A percentile compares a stretch with the other conserved stretches of the same genome.
Conservation (phyloP, 2,113 vertebrate genomes). For the Excalfactoria chinensis region DNA sequence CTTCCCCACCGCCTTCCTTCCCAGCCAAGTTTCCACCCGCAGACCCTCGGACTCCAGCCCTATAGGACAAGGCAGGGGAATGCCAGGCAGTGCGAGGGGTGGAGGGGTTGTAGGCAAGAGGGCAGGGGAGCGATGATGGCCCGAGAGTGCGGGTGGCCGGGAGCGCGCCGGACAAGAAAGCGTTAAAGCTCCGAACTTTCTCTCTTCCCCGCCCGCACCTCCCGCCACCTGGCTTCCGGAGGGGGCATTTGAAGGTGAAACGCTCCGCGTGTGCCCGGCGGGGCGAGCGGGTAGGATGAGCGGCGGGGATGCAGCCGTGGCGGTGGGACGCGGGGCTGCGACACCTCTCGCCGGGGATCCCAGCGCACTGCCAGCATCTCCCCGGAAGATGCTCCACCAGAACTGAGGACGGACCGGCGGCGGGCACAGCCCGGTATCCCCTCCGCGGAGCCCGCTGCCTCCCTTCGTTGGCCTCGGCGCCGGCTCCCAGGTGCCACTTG, state of each 20-base stretch:
- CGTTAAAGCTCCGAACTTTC: slow-evolving; percentile 28
- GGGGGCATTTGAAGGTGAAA: slow-evolving; percentile 69
- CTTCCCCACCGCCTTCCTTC: not conserved
- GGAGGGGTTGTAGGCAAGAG: not conserved
- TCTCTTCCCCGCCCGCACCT: not conserved
- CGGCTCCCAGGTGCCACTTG: not conserved
- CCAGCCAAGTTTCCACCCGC: not conserved
- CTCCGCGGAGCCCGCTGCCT: not conserved
- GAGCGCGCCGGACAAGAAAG: not conserved
- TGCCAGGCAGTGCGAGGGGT: not conserved
- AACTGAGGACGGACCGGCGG: not conserved
- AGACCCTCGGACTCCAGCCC: not conserved
- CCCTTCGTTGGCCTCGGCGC: not conserved
- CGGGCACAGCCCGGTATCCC: not conserved
- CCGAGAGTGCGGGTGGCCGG: not conserved
- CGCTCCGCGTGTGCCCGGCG: not conserved
- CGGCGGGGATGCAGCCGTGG: not conserved
- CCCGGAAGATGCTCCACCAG: not conserved
- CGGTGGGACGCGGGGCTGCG: not conserved
- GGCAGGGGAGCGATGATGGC: not conserved
- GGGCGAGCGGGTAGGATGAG: not conserved
- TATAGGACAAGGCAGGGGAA: not conserved
- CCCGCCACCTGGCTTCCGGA: not conserved
- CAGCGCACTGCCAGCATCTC: not conserved
- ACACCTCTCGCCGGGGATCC: not conserved